phyloP scores from a whole-genome alignment of 2,888 invertebrate species.

The Drosophila vallismaia region DNA sequence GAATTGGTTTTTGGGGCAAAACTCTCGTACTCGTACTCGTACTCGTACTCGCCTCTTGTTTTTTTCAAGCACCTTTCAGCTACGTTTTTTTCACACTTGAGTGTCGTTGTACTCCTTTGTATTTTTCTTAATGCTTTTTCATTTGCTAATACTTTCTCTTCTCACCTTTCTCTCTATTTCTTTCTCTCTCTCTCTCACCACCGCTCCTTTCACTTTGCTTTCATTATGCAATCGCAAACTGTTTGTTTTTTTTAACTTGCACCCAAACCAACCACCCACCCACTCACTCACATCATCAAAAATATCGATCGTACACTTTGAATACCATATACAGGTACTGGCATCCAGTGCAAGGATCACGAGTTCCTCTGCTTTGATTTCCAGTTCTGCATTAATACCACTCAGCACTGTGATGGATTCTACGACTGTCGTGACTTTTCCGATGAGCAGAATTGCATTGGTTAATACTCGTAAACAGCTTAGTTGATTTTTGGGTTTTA shows the following conservation, averaged over 20 bases:
- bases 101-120: background rate
- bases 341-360: constrained; percentile 85
- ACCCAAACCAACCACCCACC: background rate
- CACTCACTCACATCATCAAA: background rate
- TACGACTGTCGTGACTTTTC: constrained; percentile 96
- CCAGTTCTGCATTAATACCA: constrained; percentile 90
- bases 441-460: constrained; percentile 94
- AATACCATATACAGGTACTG: constrained; percentile 81
- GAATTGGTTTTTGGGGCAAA: background rate
- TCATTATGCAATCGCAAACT: constrained; percentile 3
- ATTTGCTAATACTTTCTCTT: constrained; percentile 41
- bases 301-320: too few species aligned
- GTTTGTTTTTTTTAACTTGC: background rate
- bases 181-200: background rate
- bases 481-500: background rate
- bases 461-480: constrained; percentile 78
- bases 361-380: constrained; percentile 90
- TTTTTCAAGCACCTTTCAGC: constrained; percentile 10
- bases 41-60: background rate
- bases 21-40: background rate
- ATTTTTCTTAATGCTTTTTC: constrained; percentile 31
- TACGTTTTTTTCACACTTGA: background rate
- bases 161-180: constrained; percentile 26
- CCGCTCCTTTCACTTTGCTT: constrained; percentile 20
- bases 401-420: constrained; percentile 93